Conservation (phyloP, 2,113 vertebrate genomes). For the Abramis brama region DNA sequence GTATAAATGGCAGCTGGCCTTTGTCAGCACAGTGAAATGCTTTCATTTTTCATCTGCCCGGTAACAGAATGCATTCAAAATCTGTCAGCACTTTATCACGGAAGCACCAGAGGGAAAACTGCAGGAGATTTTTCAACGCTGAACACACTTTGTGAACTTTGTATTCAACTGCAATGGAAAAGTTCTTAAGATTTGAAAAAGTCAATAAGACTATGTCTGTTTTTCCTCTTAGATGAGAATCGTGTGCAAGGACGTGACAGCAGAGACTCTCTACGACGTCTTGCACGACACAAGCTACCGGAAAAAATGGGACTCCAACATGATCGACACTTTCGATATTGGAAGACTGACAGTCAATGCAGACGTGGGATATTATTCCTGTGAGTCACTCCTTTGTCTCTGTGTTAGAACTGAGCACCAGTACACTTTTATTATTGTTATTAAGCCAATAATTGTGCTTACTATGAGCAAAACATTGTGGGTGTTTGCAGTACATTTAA, state of each 20-base stretch:
- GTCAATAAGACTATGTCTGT: neutral
- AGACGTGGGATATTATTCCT: conserved; percentile 91
- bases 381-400: conserved; percentile 71
- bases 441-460: neutral
- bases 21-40: neutral
- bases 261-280: conserved; percentile 86
- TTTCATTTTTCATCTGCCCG: conserved; percentile 20
- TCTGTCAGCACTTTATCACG: conserved; percentile 6
- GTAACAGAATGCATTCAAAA: conserved; percentile 12
- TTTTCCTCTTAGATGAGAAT: conserved; percentile 80
- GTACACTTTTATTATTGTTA: neutral
- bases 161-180: neutral
- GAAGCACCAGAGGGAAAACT: neutral
- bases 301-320: conserved; percentile 89
- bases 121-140: neutral
- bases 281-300: conserved; percentile 88
- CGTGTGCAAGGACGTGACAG: conserved; percentile 84
- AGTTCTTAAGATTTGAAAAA: neutral
- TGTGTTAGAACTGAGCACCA: neutral
- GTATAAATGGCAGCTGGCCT: neutral
- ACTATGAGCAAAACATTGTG: neutral
- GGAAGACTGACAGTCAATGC: conserved; percentile 85
- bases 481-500: neutral
- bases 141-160: neutral
- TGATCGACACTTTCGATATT: conserved; percentile 91